A percentile compares a stretch with the other conserved stretches of the same genome.
Conservation (phyloP, 37 sponge, comb jelly and placozoan genomes). For the Aplysina aerophoba region DNA sequence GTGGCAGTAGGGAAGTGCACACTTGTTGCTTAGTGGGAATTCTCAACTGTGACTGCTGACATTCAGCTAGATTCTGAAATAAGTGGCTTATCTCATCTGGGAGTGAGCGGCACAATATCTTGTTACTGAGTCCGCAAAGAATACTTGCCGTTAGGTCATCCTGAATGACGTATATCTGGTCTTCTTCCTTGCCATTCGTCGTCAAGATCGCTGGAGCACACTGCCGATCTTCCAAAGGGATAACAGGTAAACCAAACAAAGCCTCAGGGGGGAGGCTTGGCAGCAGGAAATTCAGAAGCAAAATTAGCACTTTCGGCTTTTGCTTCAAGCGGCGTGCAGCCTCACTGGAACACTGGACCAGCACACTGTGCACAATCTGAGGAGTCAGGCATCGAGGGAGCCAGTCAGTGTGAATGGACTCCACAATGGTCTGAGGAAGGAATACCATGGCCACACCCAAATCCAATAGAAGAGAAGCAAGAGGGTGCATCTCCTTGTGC, state of each 20-base stretch:
- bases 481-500: no score
- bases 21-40: slow-evolving; percentile 9
- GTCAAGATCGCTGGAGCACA: background rate
- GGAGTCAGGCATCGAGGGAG: no score
- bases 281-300: no score
- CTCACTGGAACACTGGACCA: no score
- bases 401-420: no score
- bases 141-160: background rate
- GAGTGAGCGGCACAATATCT: background rate
- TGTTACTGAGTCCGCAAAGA: background rate
- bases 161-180: background rate
- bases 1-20: slow-evolving; percentile 19
- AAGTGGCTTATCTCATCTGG: background rate
- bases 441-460: no score
- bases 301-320: no score
- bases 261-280: no score
- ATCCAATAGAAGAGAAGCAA: no score
- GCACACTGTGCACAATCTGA: no score
- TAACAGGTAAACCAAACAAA: background rate
- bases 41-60: background rate
- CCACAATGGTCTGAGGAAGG: no score
- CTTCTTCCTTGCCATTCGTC: background rate
- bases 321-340: no score
- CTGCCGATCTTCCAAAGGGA: background rate
- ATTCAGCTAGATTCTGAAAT: background rate